Base-by-base conservation (phyloP, 2,888 invertebrate species). In the Nephrocerus scutellatus region DNA sequence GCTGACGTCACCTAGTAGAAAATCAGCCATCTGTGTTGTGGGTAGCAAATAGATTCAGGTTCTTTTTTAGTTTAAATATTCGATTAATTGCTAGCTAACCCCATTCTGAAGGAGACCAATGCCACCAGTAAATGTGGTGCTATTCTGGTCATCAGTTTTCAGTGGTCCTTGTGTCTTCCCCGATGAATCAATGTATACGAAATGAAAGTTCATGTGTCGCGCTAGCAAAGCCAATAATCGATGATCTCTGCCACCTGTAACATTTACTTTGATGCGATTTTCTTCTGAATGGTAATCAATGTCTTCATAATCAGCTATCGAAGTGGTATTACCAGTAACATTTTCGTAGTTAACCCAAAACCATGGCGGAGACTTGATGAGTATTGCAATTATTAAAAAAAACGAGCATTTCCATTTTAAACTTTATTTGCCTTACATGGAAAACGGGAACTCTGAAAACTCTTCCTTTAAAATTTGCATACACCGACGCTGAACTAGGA, bases 1-100 rank as follows among this genome's bases (percentile, higher is more conserved):
- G 0, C 80, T 80, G 2, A 84, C 79, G 53, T 84, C 84, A 1
- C 84, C 84, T 22, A 84, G 70, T 53, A 84, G 80, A 53, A 84
- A 76, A 46, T 84, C 82, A 0, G 79, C 82, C 64, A 52, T 20
- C 60, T 60, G 16, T 75, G 73, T 80, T 81, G n/a, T n/a, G n/a
- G n/a, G n/a, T n/a, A n/a, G 4, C 37, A 1, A 21, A 16, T 4
- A 12, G 29, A 26, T 23, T 36, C 8, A 9, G 29, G n/a, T 9
- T 26, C 2, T 26, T 18, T 19, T n/a, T 36, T 9, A 15, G 13
- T 20, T 4, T 30, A 32, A 21, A 29, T 21, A 6, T 12, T 19
- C 10, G 14, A 45, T 47, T 50, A 57, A 10, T 15, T 30, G 6
- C n/a, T 4, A 19, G 40, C 50, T 42, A 42, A 83, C 84, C 44